These are phyloP conservation scores for Synchiropus splendidus DNA, from an alignment of 2,113 vertebrate species.

Conservation along the genomic window DNA sequence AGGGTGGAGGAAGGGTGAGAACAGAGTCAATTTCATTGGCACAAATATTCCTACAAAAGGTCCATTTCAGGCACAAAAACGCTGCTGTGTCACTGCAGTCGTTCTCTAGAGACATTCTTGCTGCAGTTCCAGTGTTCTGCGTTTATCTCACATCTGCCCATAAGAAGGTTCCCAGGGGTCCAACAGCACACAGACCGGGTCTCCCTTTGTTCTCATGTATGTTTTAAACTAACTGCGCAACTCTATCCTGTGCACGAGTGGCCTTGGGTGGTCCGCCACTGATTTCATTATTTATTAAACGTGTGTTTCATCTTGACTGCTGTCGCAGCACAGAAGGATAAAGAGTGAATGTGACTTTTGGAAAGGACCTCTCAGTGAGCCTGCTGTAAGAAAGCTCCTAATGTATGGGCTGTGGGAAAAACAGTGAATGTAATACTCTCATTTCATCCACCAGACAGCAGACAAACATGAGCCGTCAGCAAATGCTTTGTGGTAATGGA, in stretches of 20 bases:
- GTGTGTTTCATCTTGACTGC: constrained; percentile 24
- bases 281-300: constrained; percentile 48
- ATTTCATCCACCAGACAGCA: no score
- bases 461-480: no score
- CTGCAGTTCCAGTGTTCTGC: constrained; percentile 7
- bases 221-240: constrained; percentile 33
- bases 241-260: constrained; percentile 27
- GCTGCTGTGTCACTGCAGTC: constrained; percentile 17
- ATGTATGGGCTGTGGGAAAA: no score
- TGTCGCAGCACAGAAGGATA: not conserved
- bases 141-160: constrained; percentile 1
- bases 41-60: constrained; percentile 4
- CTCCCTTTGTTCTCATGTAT: constrained; percentile 40
- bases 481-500: no score
- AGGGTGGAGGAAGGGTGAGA: not conserved
- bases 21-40: constrained; percentile 18
- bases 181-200: no score
- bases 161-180: no score
- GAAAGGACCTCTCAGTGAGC: no score
- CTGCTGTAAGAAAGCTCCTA: no score
- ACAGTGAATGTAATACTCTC: no score
- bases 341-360: no score
- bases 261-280: constrained; percentile 31
- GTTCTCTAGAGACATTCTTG: not conserved
- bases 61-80: constrained; percentile 6